Base-by-base conservation (phyloP, 2,888 invertebrate genomes). In the Lypha dubia region DNA sequence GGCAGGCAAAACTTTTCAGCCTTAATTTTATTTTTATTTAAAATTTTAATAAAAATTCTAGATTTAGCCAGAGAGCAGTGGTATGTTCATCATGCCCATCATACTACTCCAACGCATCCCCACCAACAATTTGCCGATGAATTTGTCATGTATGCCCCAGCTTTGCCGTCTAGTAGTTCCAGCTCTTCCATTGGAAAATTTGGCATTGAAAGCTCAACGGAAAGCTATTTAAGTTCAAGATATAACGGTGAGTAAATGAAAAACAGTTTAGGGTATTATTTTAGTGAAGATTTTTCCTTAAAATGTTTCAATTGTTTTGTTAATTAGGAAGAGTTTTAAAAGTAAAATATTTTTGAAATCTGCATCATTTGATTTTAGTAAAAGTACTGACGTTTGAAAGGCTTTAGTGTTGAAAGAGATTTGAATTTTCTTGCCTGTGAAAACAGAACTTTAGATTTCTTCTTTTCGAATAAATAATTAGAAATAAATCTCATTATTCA, bases 191-290 rank as follows among this genome's bases (percentile, higher is more conserved):
- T 90, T 87, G 90, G 90, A 28, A 91, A 91, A 84, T 92, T 89
- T 85, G 91, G 91, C 38, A 87, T 91, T 82, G 92, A 92, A 86
- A 89, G 89, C 73, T 89, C 91, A 44, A 89, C 91, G 68, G 92
- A 91, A 86, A 91, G 90, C 86, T 92, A 92, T 89, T 89, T 92
- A 85, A 92, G 90, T 88, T 90, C 91, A 88, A 90, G 92, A 90
- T 91, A 91, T 88, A 91, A 91, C 88, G 91, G 91, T 91, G 90
- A 91, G 91, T 89, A 41, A 24, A n/a, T n/a, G n/a, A 41, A 3
- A 8, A 28, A 4, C 2, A 28, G 28, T 28, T 4, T 5, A 28
- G 5, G 5, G 5, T 4, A 28, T 28, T 28, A n/a, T 13, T 38
- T 38, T 13, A 38, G 38, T 38, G 38, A 3, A 1, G 13, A 9